Evolutionary conservation across 2,113 vertebrate species (phyloP).

Genomic region (Anser cygnoides): DNA sequence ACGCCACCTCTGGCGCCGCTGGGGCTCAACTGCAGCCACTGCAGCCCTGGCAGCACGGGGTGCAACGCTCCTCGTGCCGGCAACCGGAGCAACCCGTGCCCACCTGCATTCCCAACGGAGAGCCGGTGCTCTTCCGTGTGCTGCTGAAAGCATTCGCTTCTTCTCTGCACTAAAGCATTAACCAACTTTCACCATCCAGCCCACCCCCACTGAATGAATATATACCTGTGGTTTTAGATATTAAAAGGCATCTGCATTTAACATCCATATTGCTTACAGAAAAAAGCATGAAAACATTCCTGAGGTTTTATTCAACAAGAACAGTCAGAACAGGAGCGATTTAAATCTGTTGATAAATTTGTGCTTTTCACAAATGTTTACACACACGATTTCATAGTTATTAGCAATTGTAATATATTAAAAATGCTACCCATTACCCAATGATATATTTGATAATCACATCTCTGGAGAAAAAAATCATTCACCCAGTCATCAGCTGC

Average conservation of each 20-base stretch:
- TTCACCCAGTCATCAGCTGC: not conserved
- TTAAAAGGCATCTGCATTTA: not conserved
- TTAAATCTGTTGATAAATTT: not conserved
- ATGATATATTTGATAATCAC: not conserved
- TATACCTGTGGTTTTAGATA: not conserved
- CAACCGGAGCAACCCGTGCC: rapidly evolving
- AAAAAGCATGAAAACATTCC: not conserved
- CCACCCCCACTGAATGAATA: not conserved
- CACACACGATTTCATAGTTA: not conserved
- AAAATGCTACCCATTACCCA: not conserved
- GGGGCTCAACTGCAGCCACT: rapidly evolving
- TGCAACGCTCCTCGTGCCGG: not conserved
- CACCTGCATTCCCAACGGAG: not conserved
- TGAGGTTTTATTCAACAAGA: not conserved
- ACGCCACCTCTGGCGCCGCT: not conserved
- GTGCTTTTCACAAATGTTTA: not conserved
- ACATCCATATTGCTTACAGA: not conserved
- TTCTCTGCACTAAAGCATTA: not conserved
- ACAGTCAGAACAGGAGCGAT: not conserved
- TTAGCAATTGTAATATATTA: not conserved
- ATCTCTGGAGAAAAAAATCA: not conserved
- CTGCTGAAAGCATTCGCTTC: not conserved
- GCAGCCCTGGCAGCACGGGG: not conserved
- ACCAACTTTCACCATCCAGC: not conserved
- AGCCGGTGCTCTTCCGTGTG: not conserved